Conservation (phyloP, 1,140 invertebrate species). For the Brachionus asplanchnoidis region DNA sequence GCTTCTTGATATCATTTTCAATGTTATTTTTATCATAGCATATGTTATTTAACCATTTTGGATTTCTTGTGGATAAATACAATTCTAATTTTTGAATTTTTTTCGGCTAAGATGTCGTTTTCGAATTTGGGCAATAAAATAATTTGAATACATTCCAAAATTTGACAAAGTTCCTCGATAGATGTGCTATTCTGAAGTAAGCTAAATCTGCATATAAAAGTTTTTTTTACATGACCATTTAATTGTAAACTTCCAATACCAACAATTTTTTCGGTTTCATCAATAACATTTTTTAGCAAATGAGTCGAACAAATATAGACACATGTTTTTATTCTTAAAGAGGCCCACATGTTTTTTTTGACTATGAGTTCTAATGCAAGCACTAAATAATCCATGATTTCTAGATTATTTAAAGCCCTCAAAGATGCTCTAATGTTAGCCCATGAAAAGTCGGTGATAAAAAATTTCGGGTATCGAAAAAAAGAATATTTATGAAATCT, state of each 20-base stretch:
- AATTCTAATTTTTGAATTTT: neutral
- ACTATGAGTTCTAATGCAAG: neutral
- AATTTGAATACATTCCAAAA: neutral
- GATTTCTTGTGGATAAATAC: neutral
- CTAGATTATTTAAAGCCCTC: neutral
- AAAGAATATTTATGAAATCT: neutral
- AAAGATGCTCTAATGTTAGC: neutral
- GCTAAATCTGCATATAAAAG: neutral
- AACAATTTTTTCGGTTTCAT: neutral
- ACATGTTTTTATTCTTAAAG: neutral
- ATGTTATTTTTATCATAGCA: neutral
- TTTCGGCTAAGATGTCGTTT: neutral
- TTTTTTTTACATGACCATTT: neutral
- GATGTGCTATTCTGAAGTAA: neutral
- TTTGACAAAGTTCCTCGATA: neutral
- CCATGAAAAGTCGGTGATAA: neutral
- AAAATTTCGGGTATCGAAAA: neutral
- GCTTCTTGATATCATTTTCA: neutral
- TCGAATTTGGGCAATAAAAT: neutral
- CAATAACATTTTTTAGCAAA: neutral
- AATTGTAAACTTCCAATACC: neutral
- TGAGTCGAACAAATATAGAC: neutral
- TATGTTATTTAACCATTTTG: neutral
- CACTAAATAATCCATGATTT: slow-evolving; percentile 4
- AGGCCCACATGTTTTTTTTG: neutral